Conservation (phyloP, 1,140 invertebrate species). For the Drosophila simulans region DNA sequence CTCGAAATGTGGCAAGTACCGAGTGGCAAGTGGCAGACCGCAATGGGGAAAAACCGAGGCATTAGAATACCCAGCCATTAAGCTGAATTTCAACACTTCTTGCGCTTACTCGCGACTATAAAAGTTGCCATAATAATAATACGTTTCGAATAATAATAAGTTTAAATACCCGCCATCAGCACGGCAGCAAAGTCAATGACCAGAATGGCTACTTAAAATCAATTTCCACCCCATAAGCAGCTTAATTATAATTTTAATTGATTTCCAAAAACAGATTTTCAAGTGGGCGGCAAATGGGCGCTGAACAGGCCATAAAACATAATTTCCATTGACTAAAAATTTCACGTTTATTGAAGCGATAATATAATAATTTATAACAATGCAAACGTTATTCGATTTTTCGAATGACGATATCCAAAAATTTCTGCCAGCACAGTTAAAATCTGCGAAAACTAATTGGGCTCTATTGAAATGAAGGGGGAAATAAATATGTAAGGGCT, state of each 20-base stretch:
- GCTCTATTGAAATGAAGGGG: neutral
- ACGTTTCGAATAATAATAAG: conserved; percentile 21
- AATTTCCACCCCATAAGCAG: conserved; percentile 58
- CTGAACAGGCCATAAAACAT: conserved; percentile 27
- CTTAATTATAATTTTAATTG: conserved; percentile 73
- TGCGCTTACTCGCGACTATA: conserved; percentile 27
- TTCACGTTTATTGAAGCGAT: conserved; percentile 39
- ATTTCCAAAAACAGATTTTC: conserved; percentile 59
- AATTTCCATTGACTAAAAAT: conserved; percentile 41
- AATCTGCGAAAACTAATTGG: conserved; percentile 29
- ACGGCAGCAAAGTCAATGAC: conserved; percentile 32
- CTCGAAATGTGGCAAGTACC: conserved; percentile 44
- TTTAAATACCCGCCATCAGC: conserved; percentile 12
- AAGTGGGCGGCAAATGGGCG: neutral
- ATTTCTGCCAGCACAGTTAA: conserved; percentile 1
- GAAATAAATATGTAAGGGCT: neutral
- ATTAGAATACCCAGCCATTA: conserved; percentile 40
- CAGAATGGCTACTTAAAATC: conserved; percentile 56
- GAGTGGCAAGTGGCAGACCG: conserved; percentile 30
- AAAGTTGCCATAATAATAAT: conserved; percentile 5
- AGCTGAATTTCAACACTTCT: conserved; percentile 38
- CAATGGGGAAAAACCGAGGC: conserved; percentile 6
- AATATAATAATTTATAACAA: conserved; percentile 56
- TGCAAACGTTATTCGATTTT: conserved; percentile 3
- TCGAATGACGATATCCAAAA: neutral